Percentiles rank a stretch among this genome's conserved stretches.
Conservation (phyloP, 2,888 invertebrate species). For the Gerris lacustris region DNA sequence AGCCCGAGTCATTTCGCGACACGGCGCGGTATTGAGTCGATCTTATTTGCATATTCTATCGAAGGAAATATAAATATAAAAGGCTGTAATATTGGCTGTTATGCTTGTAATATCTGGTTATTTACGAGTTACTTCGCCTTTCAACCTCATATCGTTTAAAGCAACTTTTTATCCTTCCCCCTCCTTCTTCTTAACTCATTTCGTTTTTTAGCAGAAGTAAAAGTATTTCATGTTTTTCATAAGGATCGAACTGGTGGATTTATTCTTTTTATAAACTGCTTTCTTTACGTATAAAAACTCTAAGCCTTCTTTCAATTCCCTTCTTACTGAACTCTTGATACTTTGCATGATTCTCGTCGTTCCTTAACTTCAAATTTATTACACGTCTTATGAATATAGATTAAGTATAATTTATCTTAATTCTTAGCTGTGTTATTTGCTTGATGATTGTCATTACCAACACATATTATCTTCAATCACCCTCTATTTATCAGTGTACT, state of each 20-base stretch:
- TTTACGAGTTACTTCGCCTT: not conserved
- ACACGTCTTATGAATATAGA: too few relatives aligned
- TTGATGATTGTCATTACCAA: too few relatives aligned
- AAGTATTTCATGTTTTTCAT: not conserved
- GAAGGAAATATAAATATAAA: not conserved
- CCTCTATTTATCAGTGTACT: too few relatives aligned
- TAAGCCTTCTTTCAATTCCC: too few relatives aligned
- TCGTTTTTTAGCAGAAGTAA: not conserved
- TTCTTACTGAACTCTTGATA: too few relatives aligned
- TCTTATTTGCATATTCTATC: slow-evolving; percentile 3
- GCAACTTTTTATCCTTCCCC: not conserved
- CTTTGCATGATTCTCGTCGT: too few relatives aligned
- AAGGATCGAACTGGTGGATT: not conserved
- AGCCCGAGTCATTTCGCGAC: not conserved
- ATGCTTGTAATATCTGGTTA: not conserved
- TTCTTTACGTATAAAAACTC: too few relatives aligned
- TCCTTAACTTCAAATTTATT: too few relatives aligned
- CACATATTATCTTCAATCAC: too few relatives aligned
- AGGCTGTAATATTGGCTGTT: not conserved
- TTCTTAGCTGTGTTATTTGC: too few relatives aligned
- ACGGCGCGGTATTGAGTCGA: not conserved
- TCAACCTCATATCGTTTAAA: not conserved
- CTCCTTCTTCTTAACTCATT: not conserved
- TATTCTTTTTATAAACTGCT: too few relatives aligned
- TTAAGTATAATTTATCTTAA: too few relatives aligned